Conservation (phyloP, 64 coral and sea anemone genomes). For the Acropora yongei region DNA sequence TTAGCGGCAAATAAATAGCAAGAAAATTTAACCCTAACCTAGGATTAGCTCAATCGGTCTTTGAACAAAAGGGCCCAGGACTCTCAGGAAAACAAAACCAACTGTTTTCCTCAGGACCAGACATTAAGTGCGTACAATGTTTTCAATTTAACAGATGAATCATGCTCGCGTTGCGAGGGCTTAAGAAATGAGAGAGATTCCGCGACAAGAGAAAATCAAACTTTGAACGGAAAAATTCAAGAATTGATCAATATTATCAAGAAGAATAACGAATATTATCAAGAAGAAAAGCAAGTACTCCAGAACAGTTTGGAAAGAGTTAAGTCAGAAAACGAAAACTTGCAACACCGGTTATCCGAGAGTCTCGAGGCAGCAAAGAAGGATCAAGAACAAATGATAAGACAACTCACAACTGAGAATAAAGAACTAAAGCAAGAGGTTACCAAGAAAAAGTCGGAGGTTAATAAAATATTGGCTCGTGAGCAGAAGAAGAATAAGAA, state of each 20-base stretch:
- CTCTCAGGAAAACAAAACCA: too few species aligned
- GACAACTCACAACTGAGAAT: conserved; percentile 6
- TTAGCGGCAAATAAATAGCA: too few species aligned
- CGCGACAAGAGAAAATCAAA: neutral
- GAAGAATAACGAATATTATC: neutral
- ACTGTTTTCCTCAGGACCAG: too few species aligned
- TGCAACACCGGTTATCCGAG: neutral
- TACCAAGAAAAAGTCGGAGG: conserved; percentile 42
- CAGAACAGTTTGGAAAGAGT: too few species aligned
- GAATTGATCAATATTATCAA: neutral
- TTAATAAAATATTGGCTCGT: conserved; percentile 24
- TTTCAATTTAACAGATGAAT: too few species aligned
- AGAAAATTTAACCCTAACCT: too few species aligned
- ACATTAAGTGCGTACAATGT: too few species aligned
- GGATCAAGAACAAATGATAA: conserved; percentile 20
- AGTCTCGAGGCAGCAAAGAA: conserved; percentile 23
- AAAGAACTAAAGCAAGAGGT: conserved; percentile 22
- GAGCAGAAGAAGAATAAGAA: conserved; percentile 48
- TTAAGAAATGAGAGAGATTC: neutral
- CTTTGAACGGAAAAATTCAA: conserved; percentile 1
- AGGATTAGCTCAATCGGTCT: too few species aligned
- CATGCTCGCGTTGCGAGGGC: too few species aligned
- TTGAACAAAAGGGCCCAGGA: too few species aligned
- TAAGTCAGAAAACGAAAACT: conserved; percentile 17
- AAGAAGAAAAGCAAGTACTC: conserved; percentile 19